A percentile compares a stretch with the other conserved stretches of the same genome.
These are phyloP conservation scores for Salvator merianae DNA, from an alignment of 2,113 vertebrate species.

Conservation along the genomic window DNA sequence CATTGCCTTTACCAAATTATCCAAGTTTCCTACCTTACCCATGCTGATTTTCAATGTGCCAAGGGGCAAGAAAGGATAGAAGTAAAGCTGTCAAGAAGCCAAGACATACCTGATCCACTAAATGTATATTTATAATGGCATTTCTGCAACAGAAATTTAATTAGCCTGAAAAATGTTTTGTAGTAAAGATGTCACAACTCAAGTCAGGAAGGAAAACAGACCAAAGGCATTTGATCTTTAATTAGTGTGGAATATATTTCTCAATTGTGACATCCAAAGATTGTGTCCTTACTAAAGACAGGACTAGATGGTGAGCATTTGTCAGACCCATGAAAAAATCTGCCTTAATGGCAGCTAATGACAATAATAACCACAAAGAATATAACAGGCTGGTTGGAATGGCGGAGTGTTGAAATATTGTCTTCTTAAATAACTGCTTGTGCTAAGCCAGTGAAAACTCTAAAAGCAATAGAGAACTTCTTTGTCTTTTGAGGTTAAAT, in stretches of 20 bases:
- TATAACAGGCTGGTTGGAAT: constrained; percentile 33
- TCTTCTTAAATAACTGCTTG: constrained; percentile 25
- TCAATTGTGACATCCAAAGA: constrained; percentile 45
- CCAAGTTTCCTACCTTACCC: background rate
- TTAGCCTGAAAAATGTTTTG: constrained; percentile 58
- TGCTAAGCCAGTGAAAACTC: constrained; percentile 16
- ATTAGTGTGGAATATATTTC: constrained; percentile 52
- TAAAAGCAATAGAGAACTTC: background rate
- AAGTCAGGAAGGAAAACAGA: constrained; percentile 58
- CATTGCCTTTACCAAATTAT: constrained; percentile 3
- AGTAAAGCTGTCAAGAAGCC: too few relatives aligned
- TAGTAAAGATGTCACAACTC: constrained; percentile 59
- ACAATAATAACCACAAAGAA: background rate
- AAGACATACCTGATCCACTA: constrained; percentile 35
- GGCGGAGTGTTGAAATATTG: constrained; percentile 26
- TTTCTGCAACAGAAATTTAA: constrained; percentile 63
- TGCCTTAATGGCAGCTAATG: too few relatives aligned
- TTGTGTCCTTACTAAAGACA: background rate
- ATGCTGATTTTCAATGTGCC: constrained; percentile 32
- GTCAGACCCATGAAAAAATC: too few relatives aligned
- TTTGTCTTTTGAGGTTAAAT: constrained; percentile 32
- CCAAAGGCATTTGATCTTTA: constrained; percentile 51
- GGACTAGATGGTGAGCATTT: too few relatives aligned
- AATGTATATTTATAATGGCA: constrained; percentile 64
- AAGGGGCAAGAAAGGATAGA: constrained; percentile 26